Evolutionary conservation across 2,888 invertebrate species (phyloP).

Genomic region (Heterodera filipjevi): DNA sequence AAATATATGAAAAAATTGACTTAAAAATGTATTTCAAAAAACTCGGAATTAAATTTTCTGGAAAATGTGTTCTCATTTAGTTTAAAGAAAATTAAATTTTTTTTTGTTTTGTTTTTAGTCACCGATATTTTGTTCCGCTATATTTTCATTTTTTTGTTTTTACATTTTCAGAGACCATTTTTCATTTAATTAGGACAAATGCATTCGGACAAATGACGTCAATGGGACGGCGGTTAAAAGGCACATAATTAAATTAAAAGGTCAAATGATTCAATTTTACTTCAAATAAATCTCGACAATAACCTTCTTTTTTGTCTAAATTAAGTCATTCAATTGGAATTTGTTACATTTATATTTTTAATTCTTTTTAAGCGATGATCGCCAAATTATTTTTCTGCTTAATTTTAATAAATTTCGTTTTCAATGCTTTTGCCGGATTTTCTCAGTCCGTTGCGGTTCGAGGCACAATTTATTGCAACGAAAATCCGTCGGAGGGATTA

Average conservation of each 20-base stretch:
- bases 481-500: slow-evolving; percentile 53
- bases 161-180: no score
- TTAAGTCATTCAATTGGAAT: neutral
- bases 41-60: no score
- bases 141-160: no score
- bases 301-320: neutral
- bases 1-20: no score
- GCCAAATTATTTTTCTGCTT: neutral
- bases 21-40: no score
- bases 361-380: neutral
- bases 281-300: neutral
- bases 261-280: neutral
- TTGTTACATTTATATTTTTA: neutral
- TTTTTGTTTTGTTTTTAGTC: no score
- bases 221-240: neutral
- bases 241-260: slow-evolving; percentile 1
- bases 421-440: neutral
- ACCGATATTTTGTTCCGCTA: no score
- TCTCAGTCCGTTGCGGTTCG: slow-evolving; percentile 54
- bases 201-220: neutral
- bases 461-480: slow-evolving; percentile 56
- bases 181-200: neutral
- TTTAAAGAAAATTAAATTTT: no score
- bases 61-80: no score
- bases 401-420: neutral